These are phyloP conservation scores for Corbicula japonica DNA, from an alignment of 2,888 invertebrate species.

Conservation along the genomic window DNA sequence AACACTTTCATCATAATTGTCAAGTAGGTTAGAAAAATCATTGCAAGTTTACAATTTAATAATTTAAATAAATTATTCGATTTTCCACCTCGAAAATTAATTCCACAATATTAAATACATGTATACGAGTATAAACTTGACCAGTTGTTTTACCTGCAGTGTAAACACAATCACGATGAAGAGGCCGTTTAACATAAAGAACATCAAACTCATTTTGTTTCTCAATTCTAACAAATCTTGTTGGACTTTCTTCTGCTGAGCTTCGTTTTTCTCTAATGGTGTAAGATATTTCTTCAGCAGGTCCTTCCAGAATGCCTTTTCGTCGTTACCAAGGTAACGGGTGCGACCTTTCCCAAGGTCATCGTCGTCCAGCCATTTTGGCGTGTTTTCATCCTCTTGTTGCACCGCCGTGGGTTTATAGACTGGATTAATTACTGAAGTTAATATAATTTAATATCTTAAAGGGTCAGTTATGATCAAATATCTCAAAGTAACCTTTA, in stretches of 20 bases:
- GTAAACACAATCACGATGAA: slow-evolving; percentile 99
- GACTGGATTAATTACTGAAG: slow-evolving; percentile 67
- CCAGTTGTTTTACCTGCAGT: slow-evolving; percentile 90
- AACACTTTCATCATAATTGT: too few relatives aligned
- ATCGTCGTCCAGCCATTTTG: slow-evolving; percentile 96
- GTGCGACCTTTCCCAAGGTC: slow-evolving; percentile 96
- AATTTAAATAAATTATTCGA: too few relatives aligned
- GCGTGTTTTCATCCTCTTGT: slow-evolving; percentile 92
- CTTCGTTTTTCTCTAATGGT: slow-evolving; percentile 97
- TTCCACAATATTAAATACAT: too few relatives aligned
- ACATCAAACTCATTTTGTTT: slow-evolving; percentile 91
- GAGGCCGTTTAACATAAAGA: slow-evolving; percentile 99
- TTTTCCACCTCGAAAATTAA: too few relatives aligned
- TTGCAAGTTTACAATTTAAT: too few relatives aligned
- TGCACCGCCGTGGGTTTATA: slow-evolving; percentile 62
- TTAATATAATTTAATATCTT: too few relatives aligned
- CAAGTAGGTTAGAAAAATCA: too few relatives aligned
- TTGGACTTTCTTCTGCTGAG: slow-evolving; percentile 84
- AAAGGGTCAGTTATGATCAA: too few relatives aligned
- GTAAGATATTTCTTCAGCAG: slow-evolving; percentile 96
- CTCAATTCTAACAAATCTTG: slow-evolving; percentile 93
- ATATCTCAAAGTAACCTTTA: too few relatives aligned
- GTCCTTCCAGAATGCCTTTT: slow-evolving; percentile 96
- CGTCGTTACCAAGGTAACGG: slow-evolving; percentile 92
- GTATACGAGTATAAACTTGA: too few relatives aligned